A percentile compares a stretch with the other conserved stretches of the same genome.
phyloP scores from a whole-genome alignment of 2,113 vertebrate species.

The Philantomba maxwellii region DNA sequence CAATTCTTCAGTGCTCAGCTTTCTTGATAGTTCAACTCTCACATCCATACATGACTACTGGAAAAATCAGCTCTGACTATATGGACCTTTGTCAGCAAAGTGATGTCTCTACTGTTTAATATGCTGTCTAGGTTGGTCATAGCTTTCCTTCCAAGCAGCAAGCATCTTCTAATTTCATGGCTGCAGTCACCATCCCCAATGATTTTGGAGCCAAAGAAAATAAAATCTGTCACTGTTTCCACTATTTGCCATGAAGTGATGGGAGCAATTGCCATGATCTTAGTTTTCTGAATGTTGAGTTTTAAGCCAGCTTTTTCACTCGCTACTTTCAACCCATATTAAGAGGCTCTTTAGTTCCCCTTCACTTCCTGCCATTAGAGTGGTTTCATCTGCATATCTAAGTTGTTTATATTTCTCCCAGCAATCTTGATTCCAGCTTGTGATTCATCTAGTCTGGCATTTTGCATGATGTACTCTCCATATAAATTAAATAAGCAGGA shows the following conservation, averaged over 20 bases:
- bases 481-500: neutral
- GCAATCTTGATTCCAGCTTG: neutral
- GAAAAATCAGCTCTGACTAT: neutral
- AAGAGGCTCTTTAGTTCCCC: neutral
- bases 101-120: neutral
- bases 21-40: neutral
- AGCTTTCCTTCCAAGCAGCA: neutral
- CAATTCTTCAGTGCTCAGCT: neutral
- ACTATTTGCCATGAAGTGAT: neutral
- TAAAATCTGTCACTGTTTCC: neutral
- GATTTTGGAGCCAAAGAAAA: neutral
- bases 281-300: neutral
- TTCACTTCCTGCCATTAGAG: neutral
- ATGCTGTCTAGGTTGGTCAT: neutral
- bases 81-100: neutral
- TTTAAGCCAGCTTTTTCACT: neutral
- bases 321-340: neutral
- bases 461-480: neutral
- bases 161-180: neutral
- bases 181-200: neutral
- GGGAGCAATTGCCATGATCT: neutral
- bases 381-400: neutral
- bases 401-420: neutral
- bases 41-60: neutral
- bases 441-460: neutral